Evolutionary conservation across 1,140 invertebrate genomes (phyloP), one percentile per base, ranked within the genome.

Genomic region (Oryzaephilus surinamensis): DNA sequence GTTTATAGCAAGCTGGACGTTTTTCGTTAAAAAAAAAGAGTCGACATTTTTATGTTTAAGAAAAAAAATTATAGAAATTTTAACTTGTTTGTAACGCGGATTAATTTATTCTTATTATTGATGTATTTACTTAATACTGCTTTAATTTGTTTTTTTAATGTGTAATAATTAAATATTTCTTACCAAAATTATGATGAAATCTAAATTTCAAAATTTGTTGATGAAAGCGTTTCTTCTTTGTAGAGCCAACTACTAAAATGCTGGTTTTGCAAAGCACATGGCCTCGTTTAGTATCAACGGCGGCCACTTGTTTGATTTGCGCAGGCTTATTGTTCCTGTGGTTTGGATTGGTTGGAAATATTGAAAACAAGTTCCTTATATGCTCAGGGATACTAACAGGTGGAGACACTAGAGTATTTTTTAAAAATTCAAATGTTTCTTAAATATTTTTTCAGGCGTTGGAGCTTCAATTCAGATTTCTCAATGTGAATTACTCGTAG

Each of bases 281-380:
- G 55, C 57, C 58, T 6, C 39, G 57, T 20, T 37, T 61, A 6
- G 50, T 59, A 15, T 46, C 49, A 16, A 51, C 48, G 10, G 46
- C 50, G 2, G 57, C 55, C 7, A 54, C 50, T 2, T 56, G 57
- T 32, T 31, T 61, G 17, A 57, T 46, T 21, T 61, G 57, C 34
- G 53, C 55, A 4, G 57, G 58, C 12, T 38, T 61, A n/a, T 38
- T 61, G n/a, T 56, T 61, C 33, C 27, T 59, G 7, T 61, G 58
- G 58, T 51, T 58, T 29, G 55, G 46, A 6, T 40, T 56, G 20
- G 43, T 41, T 3, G 54, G 44, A 15, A 42, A 36, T 7, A 17
- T 29, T n/a, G 20, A 29, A 5, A 17, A 18, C 16, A 38, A 30
- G 24, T 11, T 51, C 6, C 53, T 50, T 38, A 29, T 52, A 17